Evolutionary conservation across 2,797 vertebrate species (phyloP), one percentile per base, ranked within the genome.

Genomic region (Coccyzus lansbergi): DNA sequence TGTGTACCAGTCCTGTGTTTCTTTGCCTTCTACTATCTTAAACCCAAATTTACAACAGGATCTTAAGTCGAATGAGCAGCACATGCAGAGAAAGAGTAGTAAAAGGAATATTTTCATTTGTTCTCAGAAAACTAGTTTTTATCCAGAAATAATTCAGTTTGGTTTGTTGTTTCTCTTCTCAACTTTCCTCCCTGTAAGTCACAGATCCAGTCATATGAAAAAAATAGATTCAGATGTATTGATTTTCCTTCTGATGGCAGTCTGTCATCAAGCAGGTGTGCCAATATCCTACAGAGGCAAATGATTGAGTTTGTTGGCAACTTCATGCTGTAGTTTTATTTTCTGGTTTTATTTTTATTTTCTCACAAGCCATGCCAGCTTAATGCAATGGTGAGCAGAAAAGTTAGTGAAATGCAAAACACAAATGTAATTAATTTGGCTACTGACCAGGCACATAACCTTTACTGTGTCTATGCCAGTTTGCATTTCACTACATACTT

Each of bases 221-320:
- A 91, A 69, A 67, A 51, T 1, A 65, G 11, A 76, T 62, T 75
- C 62, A 63, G 68, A 46, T 88, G 48, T 52, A 96, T 78, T 94
- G 93, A 91, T 94, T 96, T 85, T 92, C 48, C 11, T 89, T 75
- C 65, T 20, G 18, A 89, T 65, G 34, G 12, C 46, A 91, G 49
- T 10, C 68, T 77, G 65, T 88, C 75, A 71, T 90, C 78, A 92
- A 29, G n/a, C 58, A 88, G 51, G 72, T 89, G 76, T 81, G 63
- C 65, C 55, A 65, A 91, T 76, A 79, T 91, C 93, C 86, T 72
- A 34, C 34, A 67, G 89, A 78, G 78, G 48, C 9, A 83, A 82
- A 70, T 81, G 69, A 92, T 86, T 79, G 59, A 89, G 33, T 90
- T 84, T 95, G 33, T 29, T 56, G 69, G 52, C 59, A 86, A 60